Base-by-base conservation (phyloP, 1,140 invertebrate genomes). In the Caenorhabditis latens region DNA sequence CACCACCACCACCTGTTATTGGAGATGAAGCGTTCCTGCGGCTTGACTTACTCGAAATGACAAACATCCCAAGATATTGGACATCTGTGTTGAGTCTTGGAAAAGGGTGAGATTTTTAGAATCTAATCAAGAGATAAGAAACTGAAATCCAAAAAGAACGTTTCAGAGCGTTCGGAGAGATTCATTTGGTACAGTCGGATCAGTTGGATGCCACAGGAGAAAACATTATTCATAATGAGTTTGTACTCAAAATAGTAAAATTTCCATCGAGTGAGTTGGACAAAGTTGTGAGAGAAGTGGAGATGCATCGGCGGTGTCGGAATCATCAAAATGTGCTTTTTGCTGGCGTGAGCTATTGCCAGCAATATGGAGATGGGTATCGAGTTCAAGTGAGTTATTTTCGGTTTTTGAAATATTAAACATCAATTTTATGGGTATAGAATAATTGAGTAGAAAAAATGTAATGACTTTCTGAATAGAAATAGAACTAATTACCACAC, bases 381-480 rank as follows among this genome's bases (percentile, higher is more conserved):
- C 43, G 65, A 46, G 65, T 71, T 43, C 65, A 71, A n/a, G 65
- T 46, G 42, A 71, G 65, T 63, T 58, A 40, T 40, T 11, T 63
- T 11, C 7, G 24, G 32, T 32, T 32, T 32, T 32, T 32, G 32
- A 32, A 1, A 32, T 32, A 32, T 32, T 1, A 32, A 32, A 0
- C 32, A 32, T 2, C 32, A 32, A 32, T 32, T 32, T 1, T 32
- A 32, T n/a, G 32, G 32, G 32, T 32, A 32, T 32, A 32, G 2
- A 32, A 32, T 32, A 32, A 32, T 32, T 32, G 32, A 32, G 32
- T 32, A 32, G 32, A 2, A 32, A 32, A 2, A 2, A 32, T 32
- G 32, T 0, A 32, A 32, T 32, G 0, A 32, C 32, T 32, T 32
- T 32, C 2, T 32, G 32, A 0, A 2, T 32, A 32, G 32, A 32